Evolutionary conservation across 1,140 invertebrate species (phyloP), one percentile per base, ranked within the genome.

Genomic region (Lycorma delicatula): DNA sequence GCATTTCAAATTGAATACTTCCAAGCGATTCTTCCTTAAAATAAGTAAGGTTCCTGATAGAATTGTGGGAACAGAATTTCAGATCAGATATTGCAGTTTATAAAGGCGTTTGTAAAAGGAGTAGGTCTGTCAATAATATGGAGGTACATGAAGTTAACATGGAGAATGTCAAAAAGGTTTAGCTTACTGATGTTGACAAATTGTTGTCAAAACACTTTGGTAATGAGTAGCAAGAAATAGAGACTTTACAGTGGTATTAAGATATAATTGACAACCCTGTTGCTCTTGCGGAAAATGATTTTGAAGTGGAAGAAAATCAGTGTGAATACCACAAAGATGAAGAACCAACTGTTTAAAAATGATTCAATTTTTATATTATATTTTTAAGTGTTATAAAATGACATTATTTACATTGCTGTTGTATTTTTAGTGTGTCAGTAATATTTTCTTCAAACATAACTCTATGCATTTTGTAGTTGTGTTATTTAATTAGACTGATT

Each of bases 1-100:
- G 41, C 41, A 44, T 44, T 44, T 44, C 41, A 44, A 44, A 18
- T 44, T 44, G 5, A 44, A 44, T 44, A 20, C 23, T 20, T 44
- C 41, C 1, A 44, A 44, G 23, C 41, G 41, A 44, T 20, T 44
- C 23, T 44, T 20, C 41, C 18, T 44, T 11, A 44, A 44, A 44
- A 16, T 5, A 44, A 44, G n/a, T 11, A n/a, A n/a, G n/a, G n/a
- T 2, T 4, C 18, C 41, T 44, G 41, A 44, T 18, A 44, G n/a
- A 22, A 44, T 44, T 44, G 11, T 44, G n/a, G 11, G 41, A 44
- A 44, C 41, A 44, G 23, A 16, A 44, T 18, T 44, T 20, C 23
- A 44, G 41, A 11, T 4, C 18, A 20, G 41, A 44, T 44, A 20
- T 44, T 18, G 41, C 16, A 11, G 16, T 20, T 16, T 44, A 44